Percentiles rank a stretch among this genome's conserved stretches.
phyloP scores from a whole-genome alignment of 2,113 vertebrate genomes.

The Martes martes region DNA sequence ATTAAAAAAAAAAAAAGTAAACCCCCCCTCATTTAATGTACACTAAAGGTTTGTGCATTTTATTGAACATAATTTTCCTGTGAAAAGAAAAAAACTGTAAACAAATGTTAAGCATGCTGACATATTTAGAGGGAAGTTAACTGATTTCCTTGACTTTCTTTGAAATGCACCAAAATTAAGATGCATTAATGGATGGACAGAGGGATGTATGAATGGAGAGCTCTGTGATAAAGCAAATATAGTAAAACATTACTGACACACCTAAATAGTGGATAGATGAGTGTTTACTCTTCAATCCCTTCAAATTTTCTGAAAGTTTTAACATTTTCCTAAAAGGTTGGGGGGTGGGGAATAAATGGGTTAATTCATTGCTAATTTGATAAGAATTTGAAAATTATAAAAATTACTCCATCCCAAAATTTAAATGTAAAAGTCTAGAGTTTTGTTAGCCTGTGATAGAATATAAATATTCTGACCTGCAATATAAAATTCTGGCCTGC shows the following conservation, averaged over 20 bases:
- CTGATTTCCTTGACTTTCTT: not conserved
- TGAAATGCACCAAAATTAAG: not conserved
- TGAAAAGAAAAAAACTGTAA: not conserved
- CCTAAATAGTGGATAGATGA: not conserved
- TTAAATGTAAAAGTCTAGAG: not conserved
- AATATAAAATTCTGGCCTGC: not conserved
- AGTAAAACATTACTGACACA: not conserved
- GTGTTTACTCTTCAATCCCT: not conserved
- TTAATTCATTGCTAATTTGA: not conserved
- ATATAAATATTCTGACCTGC: not conserved
- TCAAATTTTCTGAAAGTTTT: not conserved
- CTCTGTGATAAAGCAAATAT: conserved; percentile 3
- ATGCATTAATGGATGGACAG: not conserved
- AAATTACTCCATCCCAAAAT: not conserved
- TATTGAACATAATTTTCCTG: conserved; percentile 9
- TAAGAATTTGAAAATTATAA: conserved; percentile 27
- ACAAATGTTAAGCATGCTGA: conserved; percentile 10
- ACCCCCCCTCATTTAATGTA: not conserved
- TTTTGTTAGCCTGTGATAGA: not conserved
- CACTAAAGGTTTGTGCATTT: conserved; percentile 17
- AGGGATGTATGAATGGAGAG: not conserved
- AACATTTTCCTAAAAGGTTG: not conserved
- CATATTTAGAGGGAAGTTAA: conserved; percentile 16
- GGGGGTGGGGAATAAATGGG: not conserved
- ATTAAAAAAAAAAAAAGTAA: not conserved